A percentile compares a stretch with the other conserved stretches of the same genome.
phyloP scores from a whole-genome alignment of 92 coral and sea anemone species.

The Porites lobata region DNA sequence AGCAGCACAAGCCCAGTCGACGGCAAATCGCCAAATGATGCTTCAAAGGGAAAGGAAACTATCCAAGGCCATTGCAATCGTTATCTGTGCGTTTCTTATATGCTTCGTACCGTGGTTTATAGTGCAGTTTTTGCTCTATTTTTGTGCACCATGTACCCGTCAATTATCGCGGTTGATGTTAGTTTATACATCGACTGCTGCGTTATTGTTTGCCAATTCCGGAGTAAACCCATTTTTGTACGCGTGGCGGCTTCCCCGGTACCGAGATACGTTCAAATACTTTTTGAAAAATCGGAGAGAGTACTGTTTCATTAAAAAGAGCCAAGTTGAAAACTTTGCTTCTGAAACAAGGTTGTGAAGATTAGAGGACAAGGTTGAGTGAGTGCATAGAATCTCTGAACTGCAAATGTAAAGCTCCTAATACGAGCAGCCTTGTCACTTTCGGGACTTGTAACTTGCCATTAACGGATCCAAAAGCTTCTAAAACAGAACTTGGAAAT shows the following conservation, averaged over 20 bases:
- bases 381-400: too few species aligned
- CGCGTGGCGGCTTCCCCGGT: slow-evolving; percentile 64
- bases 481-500: too few species aligned
- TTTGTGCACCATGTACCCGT: background rate
- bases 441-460: too few species aligned
- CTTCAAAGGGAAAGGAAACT: slow-evolving; percentile 3
- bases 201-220: slow-evolving; percentile 13
- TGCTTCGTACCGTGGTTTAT: slow-evolving; percentile 19
- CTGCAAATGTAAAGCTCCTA: too few species aligned
- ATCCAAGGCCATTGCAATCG: background rate
- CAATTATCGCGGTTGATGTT: background rate
- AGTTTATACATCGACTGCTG: background rate
- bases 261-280: slow-evolving; percentile 31
- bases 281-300: background rate
- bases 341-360: background rate
- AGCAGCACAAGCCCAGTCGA: background rate
- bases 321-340: background rate
- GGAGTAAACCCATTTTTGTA: slow-evolving; percentile 53
- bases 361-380: background rate
- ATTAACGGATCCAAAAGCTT: too few species aligned
- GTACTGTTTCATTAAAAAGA: background rate
- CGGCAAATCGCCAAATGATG: slow-evolving; percentile 1
- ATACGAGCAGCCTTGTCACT: too few species aligned
- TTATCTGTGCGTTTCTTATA: slow-evolving; percentile 6
- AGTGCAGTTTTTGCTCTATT: background rate